Base-by-base conservation (phyloP, 2,888 invertebrate species). In the Thereva unica region DNA sequence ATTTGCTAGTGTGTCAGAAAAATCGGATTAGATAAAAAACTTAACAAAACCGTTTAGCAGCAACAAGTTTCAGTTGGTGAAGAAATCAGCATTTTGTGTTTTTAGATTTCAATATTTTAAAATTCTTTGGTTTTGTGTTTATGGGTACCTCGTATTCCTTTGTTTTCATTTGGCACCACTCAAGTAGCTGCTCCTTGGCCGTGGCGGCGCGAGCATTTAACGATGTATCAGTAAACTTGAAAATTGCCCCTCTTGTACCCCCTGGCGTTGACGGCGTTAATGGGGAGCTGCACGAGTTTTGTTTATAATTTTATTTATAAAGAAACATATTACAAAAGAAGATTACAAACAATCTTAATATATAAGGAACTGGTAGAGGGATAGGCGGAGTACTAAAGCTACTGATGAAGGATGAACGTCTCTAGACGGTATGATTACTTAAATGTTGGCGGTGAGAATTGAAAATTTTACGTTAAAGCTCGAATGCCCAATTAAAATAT, bases 81-180 rank as follows among this genome's bases (percentile, higher is more conserved):
- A 50, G 50, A 37, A 44, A 34, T 40, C 49, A 61, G 34, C 37
- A 50, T 40, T 59, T 34, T 61, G 61, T 49, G 50, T 37, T 61
- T 23, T 64, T 23, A 23, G 23, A 23, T 23, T 23, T 23, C 23
- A 23, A 23, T 23, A 23, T 55, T 35, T 45, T 50, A 38, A 50
- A 53, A 53, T 37, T 10, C 4, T 41, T 50, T 37, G n/a, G 40
- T 57, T 64, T 53, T 44, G 5, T 54, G 1, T 10, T n/a, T 6
- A 53, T 34, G 66, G 66, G 63, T 91, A 96, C 97, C 92, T 95
- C 91, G 85, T 97, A 97, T 86, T 93, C 95, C 86, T 91, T 90
- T 78, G 96, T 96, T 89, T 96, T 95, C 85, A 92, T 91, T 84
- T 93, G 92, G 86, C 94, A 94, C 97, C 97, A 97, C 83, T 91